A percentile compares a stretch with the other conserved stretches of the same genome.
Evolutionary conservation across 2,888 invertebrate species (phyloP).

Genomic region (Dichetophora obliterata): DNA sequence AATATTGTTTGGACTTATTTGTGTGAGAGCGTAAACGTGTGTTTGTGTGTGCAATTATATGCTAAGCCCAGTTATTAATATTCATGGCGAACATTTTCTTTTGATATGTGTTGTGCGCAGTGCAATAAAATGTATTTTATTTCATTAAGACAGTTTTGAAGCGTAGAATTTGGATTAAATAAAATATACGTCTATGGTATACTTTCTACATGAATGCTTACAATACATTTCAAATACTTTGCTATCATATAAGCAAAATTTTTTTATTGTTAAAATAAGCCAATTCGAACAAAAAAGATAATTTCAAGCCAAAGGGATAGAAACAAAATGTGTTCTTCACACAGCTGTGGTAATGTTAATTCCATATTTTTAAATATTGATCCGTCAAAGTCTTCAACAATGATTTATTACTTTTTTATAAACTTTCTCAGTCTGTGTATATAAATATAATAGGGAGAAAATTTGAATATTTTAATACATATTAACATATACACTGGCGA

Average conservation of each 20-base stretch:
- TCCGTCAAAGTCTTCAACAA: no score
- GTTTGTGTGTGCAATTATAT: not conserved
- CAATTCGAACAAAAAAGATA: not conserved
- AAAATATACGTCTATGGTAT: constrained; percentile 22
- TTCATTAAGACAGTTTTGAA: not conserved
- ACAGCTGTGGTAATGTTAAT: no score
- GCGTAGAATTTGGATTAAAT: constrained; percentile 33
- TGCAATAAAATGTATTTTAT: constrained; percentile 19
- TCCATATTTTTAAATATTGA: no score
- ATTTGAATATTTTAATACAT: no score
- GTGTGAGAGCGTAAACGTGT: not conserved
- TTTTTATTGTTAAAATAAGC: no score
- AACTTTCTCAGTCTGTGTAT: no score
- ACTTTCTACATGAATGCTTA: no score
- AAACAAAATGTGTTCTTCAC: not conserved
- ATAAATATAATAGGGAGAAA: no score
- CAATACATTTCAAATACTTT: not conserved
- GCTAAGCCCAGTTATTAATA: constrained; percentile 5
- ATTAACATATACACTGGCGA: no score
- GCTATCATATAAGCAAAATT: not conserved
- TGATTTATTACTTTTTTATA: no score
- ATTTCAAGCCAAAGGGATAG: not conserved
- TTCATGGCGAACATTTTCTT: constrained; percentile 9
- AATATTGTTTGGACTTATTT: not conserved
- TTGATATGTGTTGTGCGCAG: constrained; percentile 28